phyloP scores from a whole-genome alignment of 2,113 vertebrate genomes.

The Gallinago jamesoni region DNA sequence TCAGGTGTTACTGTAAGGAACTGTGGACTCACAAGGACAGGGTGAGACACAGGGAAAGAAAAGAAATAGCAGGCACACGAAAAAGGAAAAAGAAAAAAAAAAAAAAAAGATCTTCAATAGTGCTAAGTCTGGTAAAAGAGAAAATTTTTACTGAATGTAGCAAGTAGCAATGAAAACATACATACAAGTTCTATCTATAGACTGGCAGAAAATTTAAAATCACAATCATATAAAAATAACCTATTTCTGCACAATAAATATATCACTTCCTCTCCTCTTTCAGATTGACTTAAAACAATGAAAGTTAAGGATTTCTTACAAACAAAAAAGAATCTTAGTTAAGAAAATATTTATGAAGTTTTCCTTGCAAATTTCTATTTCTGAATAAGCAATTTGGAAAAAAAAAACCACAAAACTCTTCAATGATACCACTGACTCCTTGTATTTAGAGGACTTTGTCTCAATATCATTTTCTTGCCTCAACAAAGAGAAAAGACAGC shows the following conservation, averaged over 20 bases:
- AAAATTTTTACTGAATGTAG: conserved; percentile 22
- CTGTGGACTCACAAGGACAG: not conserved
- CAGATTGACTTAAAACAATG: not conserved
- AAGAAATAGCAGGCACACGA: not conserved
- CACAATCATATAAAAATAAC: not conserved
- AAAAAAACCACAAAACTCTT: not conserved
- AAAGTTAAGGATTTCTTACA: not conserved
- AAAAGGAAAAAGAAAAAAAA: not conserved
- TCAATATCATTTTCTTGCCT: not conserved
- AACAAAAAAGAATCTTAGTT: not conserved
- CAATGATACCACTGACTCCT: not conserved
- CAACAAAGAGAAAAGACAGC: not conserved
- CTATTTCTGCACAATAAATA: not conserved
- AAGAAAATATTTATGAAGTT: not conserved
- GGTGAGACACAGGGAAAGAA: not conserved
- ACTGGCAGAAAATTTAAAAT: conserved; percentile 5
- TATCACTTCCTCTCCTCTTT: not conserved
- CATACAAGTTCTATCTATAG: not conserved
- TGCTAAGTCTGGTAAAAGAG: not conserved
- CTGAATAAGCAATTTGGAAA: not conserved
- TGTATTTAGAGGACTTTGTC: not conserved
- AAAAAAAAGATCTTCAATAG: not conserved
- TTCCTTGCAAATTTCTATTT: not conserved
- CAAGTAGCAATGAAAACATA: not conserved
- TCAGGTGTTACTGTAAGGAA: not conserved